Base-by-base conservation (phyloP, 2,797 vertebrate species). In the Channallabes apus region DNA sequence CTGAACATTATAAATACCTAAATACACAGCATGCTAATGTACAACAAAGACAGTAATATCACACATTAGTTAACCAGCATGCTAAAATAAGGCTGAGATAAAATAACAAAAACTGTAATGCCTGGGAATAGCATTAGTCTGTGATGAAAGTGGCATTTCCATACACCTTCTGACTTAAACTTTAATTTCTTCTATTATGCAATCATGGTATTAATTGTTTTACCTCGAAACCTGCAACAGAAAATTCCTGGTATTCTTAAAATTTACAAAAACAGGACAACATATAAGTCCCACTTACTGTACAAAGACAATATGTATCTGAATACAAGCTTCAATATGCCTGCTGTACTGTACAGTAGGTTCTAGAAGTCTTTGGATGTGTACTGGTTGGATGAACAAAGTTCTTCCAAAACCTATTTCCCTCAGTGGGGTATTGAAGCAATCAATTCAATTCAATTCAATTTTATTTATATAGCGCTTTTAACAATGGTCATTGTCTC, bases 21-120 rank as follows among this genome's bases (percentile, higher is more conserved):
- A 9, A 38, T 41, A 69, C 27, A 7, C 65, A 83, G 83, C 59
- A 27, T 71, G 69, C 75, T 51, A 62, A 78, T 27, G 62, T 20
- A 35, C 11, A 72, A 8, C 61, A 69, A 77, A 86, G 8, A 3
- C 9, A 5, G 68, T 41, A 38, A 35, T 68, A 35, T 68, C 65
- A 68, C 32, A 3, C 7, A 38, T 69, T 69, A 69, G 35, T 69
- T 20, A 35, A 22, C 35, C 32, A 38, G 67, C 67, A 14, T 29
- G 64, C 27, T 67, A 17, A 65, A 46, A 46, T 46, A 46, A 46
- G 46, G 8, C 46, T 46, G 46, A 67, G 64, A 15, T 29, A 35
- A 69, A 38, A 20, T 15, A 67, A 32, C 29, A 67, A 17, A 67
- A 17, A 46, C 6, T 0, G 9, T 9, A 35, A 35, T 69, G 35